These are phyloP conservation scores for Carassius carassius DNA, from an alignment of 2,113 vertebrate species.

Conservation along the genomic window DNA sequence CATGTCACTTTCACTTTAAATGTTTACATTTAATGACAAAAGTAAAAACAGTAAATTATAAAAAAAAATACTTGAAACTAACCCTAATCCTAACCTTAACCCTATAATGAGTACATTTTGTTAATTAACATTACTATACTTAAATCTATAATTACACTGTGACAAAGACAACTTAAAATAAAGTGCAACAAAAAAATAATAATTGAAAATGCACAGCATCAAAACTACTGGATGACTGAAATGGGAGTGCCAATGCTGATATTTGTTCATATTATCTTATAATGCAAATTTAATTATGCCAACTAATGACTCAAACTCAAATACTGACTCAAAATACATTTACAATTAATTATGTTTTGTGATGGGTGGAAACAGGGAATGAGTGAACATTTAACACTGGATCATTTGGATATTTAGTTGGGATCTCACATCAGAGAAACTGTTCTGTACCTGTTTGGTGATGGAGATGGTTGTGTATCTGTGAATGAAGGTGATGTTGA, in stretches of 20 bases:
- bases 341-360: not conserved
- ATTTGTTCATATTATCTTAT: not conserved
- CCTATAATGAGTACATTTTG: not conserved
- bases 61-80: not conserved
- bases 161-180: not conserved
- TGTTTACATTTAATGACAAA: not conserved
- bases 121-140: not conserved
- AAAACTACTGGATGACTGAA: not conserved
- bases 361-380: not conserved
- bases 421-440: not conserved
- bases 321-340: not conserved
- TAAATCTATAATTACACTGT: not conserved
- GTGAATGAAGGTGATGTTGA: conserved; percentile 69
- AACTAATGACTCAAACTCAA: not conserved
- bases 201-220: not conserved
- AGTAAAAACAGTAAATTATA: not conserved
- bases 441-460: conserved; percentile 80
- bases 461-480: conserved; percentile 70
- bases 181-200: not conserved
- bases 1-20: no score
- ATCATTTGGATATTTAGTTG: not conserved
- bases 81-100: not conserved
- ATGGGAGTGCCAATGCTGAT: not conserved
- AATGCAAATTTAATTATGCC: not conserved
- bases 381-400: not conserved